Evolutionary conservation across 2,888 invertebrate genomes (phyloP).

Genomic region (Ectemnius continuus): DNA sequence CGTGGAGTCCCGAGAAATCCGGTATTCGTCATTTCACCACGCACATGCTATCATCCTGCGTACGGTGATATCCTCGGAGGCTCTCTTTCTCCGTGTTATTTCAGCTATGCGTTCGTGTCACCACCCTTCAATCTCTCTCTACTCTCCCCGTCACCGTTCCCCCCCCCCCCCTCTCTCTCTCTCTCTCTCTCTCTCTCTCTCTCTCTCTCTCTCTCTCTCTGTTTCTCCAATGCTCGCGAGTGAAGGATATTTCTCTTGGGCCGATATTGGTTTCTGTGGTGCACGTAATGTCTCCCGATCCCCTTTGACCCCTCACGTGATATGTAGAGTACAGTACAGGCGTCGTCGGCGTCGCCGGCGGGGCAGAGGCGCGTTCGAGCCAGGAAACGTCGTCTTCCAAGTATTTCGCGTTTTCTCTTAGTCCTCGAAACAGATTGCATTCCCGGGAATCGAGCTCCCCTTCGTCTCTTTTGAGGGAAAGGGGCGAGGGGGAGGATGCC

Average conservation of each 20-base stretch:
- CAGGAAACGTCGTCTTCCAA: slow-evolving; percentile 49
- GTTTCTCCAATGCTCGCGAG: not conserved
- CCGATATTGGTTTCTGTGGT: slow-evolving; percentile 63
- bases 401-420: slow-evolving; percentile 51
- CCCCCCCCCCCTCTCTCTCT: too few species aligned
- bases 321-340: slow-evolving; percentile 5
- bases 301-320: slow-evolving; percentile 30
- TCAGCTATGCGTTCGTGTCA: slow-evolving; percentile 40
- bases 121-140: slow-evolving; percentile 9
- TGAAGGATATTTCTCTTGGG: slow-evolving; percentile 53
- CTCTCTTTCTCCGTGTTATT: slow-evolving; percentile 45
- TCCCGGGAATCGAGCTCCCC: slow-evolving; percentile 11
- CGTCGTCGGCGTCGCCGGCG: not conserved
- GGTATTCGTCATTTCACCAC: slow-evolving; percentile 17
- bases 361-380: slow-evolving; percentile 26
- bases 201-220: slow-evolving; percentile 1
- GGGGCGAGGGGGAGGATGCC: not conserved
- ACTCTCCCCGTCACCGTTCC: too few species aligned
- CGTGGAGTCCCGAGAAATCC: not conserved
- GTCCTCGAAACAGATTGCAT: slow-evolving; percentile 61
- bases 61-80: slow-evolving; percentile 6
- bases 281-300: slow-evolving; percentile 58
- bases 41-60: slow-evolving; percentile 15
- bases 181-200: too few species aligned
- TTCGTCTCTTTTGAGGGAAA: slow-evolving; percentile 1